phyloP scores from a whole-genome alignment of 2,888 invertebrate species.

The Eupithecia dodoneata region DNA sequence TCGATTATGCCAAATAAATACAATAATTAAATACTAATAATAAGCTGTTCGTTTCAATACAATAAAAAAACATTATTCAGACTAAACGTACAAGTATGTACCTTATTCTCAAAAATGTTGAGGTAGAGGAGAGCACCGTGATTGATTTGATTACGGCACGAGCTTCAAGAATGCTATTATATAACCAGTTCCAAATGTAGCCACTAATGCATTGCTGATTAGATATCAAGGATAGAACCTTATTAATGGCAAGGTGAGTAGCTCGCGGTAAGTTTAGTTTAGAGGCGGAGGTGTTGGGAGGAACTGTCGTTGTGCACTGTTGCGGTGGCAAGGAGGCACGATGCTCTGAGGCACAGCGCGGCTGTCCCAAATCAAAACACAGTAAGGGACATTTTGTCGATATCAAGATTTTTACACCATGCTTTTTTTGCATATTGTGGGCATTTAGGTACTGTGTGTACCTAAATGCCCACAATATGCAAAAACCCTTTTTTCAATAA shows the following conservation, averaged over 20 bases:
- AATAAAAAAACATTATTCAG: too few species aligned
- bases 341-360: too few species aligned
- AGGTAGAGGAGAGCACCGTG: neutral
- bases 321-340: too few species aligned
- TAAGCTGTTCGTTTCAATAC: too few species aligned
- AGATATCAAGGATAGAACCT: slow-evolving; percentile 24
- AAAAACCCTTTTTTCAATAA: too few species aligned
- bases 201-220: slow-evolving; percentile 24
- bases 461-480: too few species aligned
- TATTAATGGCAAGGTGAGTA: slow-evolving; percentile 7
- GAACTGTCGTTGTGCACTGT: neutral
- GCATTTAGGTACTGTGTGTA: too few species aligned
- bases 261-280: neutral
- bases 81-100: neutral
- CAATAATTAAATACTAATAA: too few species aligned
- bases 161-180: neutral
- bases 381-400: too few species aligned
- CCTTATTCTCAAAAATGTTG: neutral
- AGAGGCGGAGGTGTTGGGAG: neutral
- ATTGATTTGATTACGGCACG: neutral
- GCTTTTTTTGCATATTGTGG: too few species aligned
- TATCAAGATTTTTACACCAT: too few species aligned
- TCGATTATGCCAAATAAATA: neutral
- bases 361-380: too few species aligned
- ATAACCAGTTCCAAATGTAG: slow-evolving; percentile 2